A percentile compares a stretch with the other conserved stretches of the same genome.
These are phyloP conservation scores for Spheniscus mendiculus DNA, from an alignment of 2,113 vertebrate species.

Conservation along the genomic window DNA sequence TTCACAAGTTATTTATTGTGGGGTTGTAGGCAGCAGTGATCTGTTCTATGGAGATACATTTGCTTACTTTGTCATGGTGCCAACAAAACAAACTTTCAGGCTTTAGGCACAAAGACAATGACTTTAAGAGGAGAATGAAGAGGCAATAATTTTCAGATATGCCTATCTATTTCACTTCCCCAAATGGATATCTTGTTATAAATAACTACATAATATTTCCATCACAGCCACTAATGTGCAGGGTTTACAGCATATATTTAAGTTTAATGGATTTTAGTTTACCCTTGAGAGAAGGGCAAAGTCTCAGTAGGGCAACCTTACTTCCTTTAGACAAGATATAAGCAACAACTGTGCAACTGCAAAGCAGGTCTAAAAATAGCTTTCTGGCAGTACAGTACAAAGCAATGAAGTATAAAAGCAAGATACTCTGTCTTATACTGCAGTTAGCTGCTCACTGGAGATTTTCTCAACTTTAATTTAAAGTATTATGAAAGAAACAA, in stretches of 20 bases:
- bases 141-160: background rate
- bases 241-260: conserved; percentile 11
- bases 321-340: conserved; percentile 4
- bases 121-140: background rate
- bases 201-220: conserved; percentile 11
- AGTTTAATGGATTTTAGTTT: conserved; percentile 33
- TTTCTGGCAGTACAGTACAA: conserved; percentile 9
- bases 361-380: conserved; percentile 52
- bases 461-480: background rate
- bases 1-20: background rate
- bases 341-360: conserved; percentile 32
- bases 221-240: background rate
- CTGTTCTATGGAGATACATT: background rate
- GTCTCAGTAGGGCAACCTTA: conserved; percentile 12
- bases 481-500: background rate
- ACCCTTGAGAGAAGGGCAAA: conserved; percentile 53
- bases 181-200: background rate
- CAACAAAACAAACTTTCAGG: background rate
- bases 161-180: background rate
- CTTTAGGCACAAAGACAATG: background rate
- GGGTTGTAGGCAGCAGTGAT: background rate
- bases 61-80: background rate
- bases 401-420: conserved; percentile 38
- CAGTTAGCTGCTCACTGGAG: background rate
- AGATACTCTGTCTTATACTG: background rate